phyloP scores from a whole-genome alignment of 1,140 invertebrate genomes.

The Cyclargus thomasi region DNA sequence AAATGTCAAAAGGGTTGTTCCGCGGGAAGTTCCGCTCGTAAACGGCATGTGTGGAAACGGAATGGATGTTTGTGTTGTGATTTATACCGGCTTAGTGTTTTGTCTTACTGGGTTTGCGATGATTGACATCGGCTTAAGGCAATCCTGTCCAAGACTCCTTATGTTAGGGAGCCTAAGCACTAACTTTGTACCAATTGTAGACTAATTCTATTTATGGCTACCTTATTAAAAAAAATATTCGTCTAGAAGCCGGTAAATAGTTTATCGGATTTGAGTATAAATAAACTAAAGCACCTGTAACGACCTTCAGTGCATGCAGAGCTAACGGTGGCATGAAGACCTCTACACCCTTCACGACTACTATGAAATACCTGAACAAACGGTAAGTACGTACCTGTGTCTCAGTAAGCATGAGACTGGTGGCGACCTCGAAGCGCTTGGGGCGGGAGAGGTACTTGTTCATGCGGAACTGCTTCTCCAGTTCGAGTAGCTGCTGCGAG shows the following conservation, averaged over 20 bases:
- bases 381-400: conserved; percentile 85
- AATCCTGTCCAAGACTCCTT: background rate
- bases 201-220: too few relatives aligned
- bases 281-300: too few relatives aligned
- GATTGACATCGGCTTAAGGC: background rate
- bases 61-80: conserved; percentile 6
- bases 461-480: conserved; percentile 98
- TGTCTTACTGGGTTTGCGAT: background rate
- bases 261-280: too few relatives aligned
- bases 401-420: conserved; percentile 97
- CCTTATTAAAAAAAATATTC: too few relatives aligned
- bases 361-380: too few relatives aligned
- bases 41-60: background rate
- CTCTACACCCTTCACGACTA: too few relatives aligned
- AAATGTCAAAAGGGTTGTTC: conserved; percentile 38
- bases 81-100: background rate
- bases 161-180: too few relatives aligned
- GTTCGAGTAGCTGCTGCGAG: conserved; percentile 96
- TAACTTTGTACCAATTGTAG: too few relatives aligned
- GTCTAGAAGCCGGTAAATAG: too few relatives aligned
- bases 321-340: too few relatives aligned
- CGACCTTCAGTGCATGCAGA: too few relatives aligned
- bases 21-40: background rate
- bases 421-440: conserved; percentile 98
- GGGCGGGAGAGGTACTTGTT: conserved; percentile 99